phyloP scores from a whole-genome alignment of 2,888 invertebrate species.

The Habrosyne pyritoides region DNA sequence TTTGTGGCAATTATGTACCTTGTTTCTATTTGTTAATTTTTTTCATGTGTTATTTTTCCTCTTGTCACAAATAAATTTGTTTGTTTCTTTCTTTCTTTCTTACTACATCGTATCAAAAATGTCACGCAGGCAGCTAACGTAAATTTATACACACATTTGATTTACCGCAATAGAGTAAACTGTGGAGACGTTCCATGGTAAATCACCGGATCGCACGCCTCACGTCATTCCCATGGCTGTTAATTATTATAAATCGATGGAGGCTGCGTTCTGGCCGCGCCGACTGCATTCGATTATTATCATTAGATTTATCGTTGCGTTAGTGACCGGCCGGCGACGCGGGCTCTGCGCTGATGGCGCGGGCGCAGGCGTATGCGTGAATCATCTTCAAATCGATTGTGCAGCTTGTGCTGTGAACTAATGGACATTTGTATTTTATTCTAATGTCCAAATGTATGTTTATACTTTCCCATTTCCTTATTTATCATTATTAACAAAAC shows the following conservation, averaged over 20 bases:
- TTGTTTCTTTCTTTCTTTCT: too few relatives aligned
- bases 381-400: constrained; percentile 12
- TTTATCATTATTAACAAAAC: too few relatives aligned
- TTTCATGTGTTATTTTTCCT: too few relatives aligned
- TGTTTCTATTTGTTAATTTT: too few relatives aligned
- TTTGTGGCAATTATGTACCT: too few relatives aligned
- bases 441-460: neutral
- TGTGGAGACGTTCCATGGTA: constrained; percentile 40
- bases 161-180: constrained; percentile 2
- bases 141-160: neutral
- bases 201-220: constrained; percentile 55
- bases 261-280: constrained; percentile 36
- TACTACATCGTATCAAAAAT: neutral
- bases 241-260: constrained; percentile 75
- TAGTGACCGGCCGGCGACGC: constrained; percentile 25
- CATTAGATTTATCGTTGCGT: constrained; percentile 68
- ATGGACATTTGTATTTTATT: neutral
- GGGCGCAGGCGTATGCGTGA: constrained; percentile 12
- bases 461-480: too few relatives aligned
- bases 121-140: neutral
- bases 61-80: too few relatives aligned
- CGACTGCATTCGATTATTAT: constrained; percentile 67
- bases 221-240: constrained; percentile 65
- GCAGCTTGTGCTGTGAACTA: neutral
- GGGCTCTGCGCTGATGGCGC: neutral